phyloP scores from a whole-genome alignment of 2,888 invertebrate species.

The Orchestes rusci region DNA sequence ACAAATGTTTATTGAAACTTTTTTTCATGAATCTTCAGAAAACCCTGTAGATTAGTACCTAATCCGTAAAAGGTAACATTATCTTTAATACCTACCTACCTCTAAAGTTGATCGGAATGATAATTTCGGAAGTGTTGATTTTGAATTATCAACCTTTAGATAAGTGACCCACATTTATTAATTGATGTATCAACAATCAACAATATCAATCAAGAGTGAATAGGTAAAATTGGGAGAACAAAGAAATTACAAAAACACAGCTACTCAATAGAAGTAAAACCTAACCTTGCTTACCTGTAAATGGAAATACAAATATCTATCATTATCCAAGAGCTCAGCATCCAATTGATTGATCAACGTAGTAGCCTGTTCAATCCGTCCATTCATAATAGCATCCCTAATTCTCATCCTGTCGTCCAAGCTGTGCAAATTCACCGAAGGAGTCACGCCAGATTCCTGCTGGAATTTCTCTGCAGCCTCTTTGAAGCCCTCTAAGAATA shows the following conservation, averaged over 20 bases:
- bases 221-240: no score
- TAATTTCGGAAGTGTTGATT: no score
- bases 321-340: slow-evolving; percentile 91
- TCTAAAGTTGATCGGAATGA: no score
- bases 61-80: no score
- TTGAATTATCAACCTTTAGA: no score
- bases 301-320: slow-evolving; percentile 92
- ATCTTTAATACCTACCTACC: no score
- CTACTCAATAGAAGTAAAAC: slow-evolving; percentile 26
- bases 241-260: not conserved
- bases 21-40: no score
- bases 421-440: slow-evolving; percentile 71
- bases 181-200: no score
- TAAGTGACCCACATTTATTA: no score
- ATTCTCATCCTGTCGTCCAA: slow-evolving; percentile 89
- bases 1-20: no score
- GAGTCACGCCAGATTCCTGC: slow-evolving; percentile 82
- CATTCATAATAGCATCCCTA: slow-evolving; percentile 87
- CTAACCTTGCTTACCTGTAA: slow-evolving; percentile 59
- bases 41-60: no score
- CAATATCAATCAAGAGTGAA: no score
- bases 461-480: slow-evolving; percentile 97
- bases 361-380: slow-evolving; percentile 88
- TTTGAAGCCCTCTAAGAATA: slow-evolving; percentile 73
- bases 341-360: slow-evolving; percentile 88